These are phyloP conservation scores for Phrynocephalus guinanensis DNA, from an alignment of 2,797 vertebrate species.

Conservation along the genomic window DNA sequence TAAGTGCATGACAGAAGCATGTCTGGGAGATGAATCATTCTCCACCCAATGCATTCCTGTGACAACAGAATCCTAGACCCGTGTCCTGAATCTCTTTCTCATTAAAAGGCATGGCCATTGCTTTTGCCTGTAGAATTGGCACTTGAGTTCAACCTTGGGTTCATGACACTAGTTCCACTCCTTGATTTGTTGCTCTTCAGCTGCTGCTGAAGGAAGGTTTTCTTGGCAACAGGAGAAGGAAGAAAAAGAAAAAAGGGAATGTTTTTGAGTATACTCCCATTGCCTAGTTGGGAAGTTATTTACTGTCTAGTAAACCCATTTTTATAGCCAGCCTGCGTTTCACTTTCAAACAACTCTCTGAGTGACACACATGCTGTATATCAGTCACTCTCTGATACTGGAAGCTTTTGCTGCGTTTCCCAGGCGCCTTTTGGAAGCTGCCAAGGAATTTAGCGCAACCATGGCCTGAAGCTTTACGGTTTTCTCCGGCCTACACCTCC, in stretches of 20 bases:
- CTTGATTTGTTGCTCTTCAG: neutral
- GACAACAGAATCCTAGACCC: too few species aligned
- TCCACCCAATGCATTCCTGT: neutral
- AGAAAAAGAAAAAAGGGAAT: slow-evolving; percentile 28
- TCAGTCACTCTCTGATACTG: slow-evolving; percentile 67
- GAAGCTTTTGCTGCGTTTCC: slow-evolving; percentile 66
- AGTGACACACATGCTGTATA: slow-evolving; percentile 50
- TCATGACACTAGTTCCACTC: neutral
- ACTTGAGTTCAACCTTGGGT: neutral
- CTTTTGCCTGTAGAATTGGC: neutral
- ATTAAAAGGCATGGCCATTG: neutral
- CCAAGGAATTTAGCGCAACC: slow-evolving; percentile 61
- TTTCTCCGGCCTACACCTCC: neutral
- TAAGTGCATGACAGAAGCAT: too few species aligned
- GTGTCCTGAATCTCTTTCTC: neutral
- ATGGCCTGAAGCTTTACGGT: slow-evolving; percentile 52
- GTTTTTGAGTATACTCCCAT: slow-evolving; percentile 61
- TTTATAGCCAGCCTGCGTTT: slow-evolving; percentile 62
- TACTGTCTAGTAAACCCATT: slow-evolving; percentile 66
- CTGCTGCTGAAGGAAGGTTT: slow-evolving; percentile 28
- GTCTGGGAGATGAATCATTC: neutral
- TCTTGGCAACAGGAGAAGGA: slow-evolving; percentile 7
- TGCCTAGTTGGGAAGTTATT: slow-evolving; percentile 67
- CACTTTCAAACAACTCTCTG: slow-evolving; percentile 59
- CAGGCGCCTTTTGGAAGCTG: slow-evolving; percentile 58